A percentile compares a stretch with the other conserved stretches of the same genome.
phyloP scores from a whole-genome alignment of 2,888 invertebrate genomes.

The Temnothorax ravouxi region DNA sequence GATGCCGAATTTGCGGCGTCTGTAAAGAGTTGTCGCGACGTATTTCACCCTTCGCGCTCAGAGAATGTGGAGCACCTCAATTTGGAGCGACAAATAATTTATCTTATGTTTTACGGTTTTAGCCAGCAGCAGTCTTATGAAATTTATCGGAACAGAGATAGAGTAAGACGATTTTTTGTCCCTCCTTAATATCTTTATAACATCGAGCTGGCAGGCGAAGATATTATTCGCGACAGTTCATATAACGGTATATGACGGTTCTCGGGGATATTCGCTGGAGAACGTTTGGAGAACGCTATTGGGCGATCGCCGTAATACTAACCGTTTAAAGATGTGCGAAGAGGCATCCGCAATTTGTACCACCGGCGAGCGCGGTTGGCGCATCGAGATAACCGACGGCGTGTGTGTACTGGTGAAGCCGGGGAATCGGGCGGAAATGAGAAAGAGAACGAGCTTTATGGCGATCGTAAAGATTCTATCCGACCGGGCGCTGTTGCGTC shows the following conservation, averaged over 20 bases:
- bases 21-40: neutral
- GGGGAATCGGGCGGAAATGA: constrained; percentile 57
- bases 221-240: constrained; percentile 11
- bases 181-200: neutral
- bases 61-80: neutral
- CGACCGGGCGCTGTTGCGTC: constrained; percentile 23
- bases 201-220: neutral
- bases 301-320: constrained; percentile 5
- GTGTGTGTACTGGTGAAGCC: constrained; percentile 26
- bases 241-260: neutral
- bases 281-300: neutral
- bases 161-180: neutral
- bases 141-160: neutral
- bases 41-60: neutral
- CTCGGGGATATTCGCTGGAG: neutral
- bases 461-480: constrained; percentile 74
- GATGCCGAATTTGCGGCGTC: neutral
- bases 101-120: neutral
- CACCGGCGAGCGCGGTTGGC: constrained; percentile 40
- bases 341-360: constrained; percentile 50
- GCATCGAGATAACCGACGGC: constrained; percentile 19
- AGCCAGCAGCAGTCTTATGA: neutral
- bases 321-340: constrained; percentile 33
- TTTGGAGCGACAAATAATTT: neutral
- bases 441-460: constrained; percentile 64